These are phyloP conservation scores for Promerops cafer DNA, from an alignment of 2,113 vertebrate genomes.

Conservation along the genomic window DNA sequence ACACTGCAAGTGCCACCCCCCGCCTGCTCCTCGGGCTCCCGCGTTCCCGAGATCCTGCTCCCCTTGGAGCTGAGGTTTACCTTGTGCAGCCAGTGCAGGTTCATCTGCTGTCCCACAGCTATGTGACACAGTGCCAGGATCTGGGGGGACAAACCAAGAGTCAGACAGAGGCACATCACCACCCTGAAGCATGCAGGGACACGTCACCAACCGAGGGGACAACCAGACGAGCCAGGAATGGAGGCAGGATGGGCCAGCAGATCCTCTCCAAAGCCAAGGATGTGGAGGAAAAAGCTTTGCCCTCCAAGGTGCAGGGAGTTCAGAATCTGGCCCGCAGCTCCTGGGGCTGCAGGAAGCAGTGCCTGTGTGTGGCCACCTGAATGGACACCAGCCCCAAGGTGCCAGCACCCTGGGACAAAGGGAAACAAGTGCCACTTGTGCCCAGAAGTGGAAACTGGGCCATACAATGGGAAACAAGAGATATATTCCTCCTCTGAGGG, in stretches of 20 bases:
- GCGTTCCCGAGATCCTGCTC: background rate
- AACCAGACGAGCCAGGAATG: fast-evolving
- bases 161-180: background rate
- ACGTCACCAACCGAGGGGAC: background rate
- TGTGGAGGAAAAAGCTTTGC: background rate
- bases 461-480: background rate
- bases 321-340: background rate
- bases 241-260: background rate
- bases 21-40: background rate
- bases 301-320: background rate
- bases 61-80: slow-evolving; percentile 53
- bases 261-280: background rate
- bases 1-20: background rate
- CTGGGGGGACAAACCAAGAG: slow-evolving; percentile 58
- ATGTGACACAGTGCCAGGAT: slow-evolving; percentile 92
- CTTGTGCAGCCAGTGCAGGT: slow-evolving; percentile 98
- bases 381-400: no score
- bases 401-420: background rate
- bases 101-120: slow-evolving; percentile 91
- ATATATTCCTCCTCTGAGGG: background rate
- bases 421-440: background rate
- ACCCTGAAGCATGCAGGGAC: background rate
- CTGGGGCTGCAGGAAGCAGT: background rate
- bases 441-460: background rate
- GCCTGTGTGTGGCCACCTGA: background rate